Base-by-base conservation (phyloP, 2,797 vertebrate species). In the Halcyon smyrnensis region DNA sequence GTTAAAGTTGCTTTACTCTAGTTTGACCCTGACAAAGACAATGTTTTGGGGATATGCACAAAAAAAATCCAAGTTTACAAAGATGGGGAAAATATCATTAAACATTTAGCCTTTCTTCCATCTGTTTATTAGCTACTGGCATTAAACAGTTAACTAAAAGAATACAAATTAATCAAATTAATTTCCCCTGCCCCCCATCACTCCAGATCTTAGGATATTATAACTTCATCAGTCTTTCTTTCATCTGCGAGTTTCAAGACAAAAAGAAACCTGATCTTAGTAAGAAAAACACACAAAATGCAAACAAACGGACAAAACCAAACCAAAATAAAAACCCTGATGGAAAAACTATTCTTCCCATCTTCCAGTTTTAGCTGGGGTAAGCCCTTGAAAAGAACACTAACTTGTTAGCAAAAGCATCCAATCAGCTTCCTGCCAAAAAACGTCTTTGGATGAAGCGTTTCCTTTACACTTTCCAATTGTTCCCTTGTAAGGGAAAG, bases 401-500 rank as follows among this genome's bases (percentile, higher is more conserved):
- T 30, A 73, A 85, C 69, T 87, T 75, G 62, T 77, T 45, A 93
- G 62, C 69, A 78, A 28, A 37, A 48, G 34, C 80, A 96, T 23
- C 68, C 73, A 76, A 68, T 18, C 34, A 87, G 25, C 62, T 68
- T 68, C 65, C 65, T 94, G 95, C 83, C 92, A 92, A 78, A 78
- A 79, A 74, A 17, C 1, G 8, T 50, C 80, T 27, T 4, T 70
- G 80, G 46, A 74, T 50, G 56, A 32, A 87, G 24, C 2, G 2
- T 28, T 94, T 73, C 60, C 48, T 76, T 94, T 70, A 37, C 30
- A 8, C 76, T 51, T 57, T n/a, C 59, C 60, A 59, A 64, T 94
- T 68, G 62, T 86, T 93, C 83, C 76, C 90, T 90, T 95, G 80
- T 94, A 94, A 94, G 92, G 94, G 65, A 90, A 91, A 92, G 71